Percentiles rank a stretch among this genome's conserved stretches.
phyloP scores from a whole-genome alignment of 2,888 invertebrate species.

The Dynastes hyllus region DNA sequence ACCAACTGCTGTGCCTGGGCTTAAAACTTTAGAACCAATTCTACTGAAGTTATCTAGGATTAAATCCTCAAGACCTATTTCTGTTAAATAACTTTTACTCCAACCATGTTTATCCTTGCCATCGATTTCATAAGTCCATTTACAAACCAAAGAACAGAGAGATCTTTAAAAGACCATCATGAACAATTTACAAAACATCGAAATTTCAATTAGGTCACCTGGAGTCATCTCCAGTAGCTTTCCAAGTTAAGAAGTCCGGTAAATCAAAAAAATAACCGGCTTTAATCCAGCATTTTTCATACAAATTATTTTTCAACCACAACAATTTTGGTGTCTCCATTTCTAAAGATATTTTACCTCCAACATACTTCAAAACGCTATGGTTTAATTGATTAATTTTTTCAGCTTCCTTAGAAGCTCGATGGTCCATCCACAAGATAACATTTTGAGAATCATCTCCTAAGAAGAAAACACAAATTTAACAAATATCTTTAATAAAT shows the following conservation, averaged over 20 bases:
- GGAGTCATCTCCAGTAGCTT: constrained; percentile 84
- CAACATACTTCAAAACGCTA: constrained; percentile 87
- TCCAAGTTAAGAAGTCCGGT: constrained; percentile 95
- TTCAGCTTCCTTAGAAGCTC: constrained; percentile 86
- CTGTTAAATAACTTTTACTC: constrained; percentile 81
- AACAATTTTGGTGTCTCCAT: constrained; percentile 96
- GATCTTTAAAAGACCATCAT: constrained; percentile 74
- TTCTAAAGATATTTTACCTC: constrained; percentile 95
- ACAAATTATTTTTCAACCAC: constrained; percentile 89
- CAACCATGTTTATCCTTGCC: constrained; percentile 77
- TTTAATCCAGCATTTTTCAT: constrained; percentile 78
- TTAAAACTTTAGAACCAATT: constrained; percentile 80
- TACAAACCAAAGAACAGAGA: constrained; percentile 93
- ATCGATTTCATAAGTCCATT: constrained; percentile 91
- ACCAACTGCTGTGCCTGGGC: constrained; percentile 84
- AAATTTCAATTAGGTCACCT: constrained; percentile 69
- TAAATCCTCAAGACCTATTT: constrained; percentile 85
- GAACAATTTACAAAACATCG: neutral
- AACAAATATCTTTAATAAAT: neutral
- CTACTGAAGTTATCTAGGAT: constrained; percentile 78
- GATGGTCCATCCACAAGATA: constrained; percentile 95
- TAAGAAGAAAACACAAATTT: constrained; percentile 59
- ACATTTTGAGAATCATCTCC: constrained; percentile 84
- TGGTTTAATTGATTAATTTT: constrained; percentile 86
- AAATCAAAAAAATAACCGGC: constrained; percentile 90